A percentile compares a stretch with the other conserved stretches of the same genome.
Evolutionary conservation across 2,888 invertebrate species (phyloP).

Genomic region (Andricus quercusramuli): DNA sequence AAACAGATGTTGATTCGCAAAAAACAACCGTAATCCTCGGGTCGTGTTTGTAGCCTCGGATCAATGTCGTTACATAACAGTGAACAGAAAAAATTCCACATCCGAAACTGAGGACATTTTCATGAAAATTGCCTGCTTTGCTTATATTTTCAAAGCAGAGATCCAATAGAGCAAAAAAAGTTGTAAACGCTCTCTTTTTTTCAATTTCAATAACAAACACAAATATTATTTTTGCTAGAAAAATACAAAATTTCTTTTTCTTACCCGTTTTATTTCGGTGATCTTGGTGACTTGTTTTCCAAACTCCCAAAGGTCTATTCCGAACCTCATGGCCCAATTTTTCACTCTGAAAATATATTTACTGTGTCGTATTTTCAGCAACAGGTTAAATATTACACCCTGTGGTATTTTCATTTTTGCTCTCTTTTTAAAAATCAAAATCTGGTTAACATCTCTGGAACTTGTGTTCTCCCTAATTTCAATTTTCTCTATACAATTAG

Average conservation of each 20-base stretch:
- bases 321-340: constrained; percentile 95
- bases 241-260: constrained; percentile 64
- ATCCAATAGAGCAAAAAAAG: background rate
- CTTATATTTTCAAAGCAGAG: constrained; percentile 6
- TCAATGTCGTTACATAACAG: constrained; percentile 42
- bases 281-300: constrained; percentile 92
- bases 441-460: background rate
- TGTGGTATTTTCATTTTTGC: background rate
- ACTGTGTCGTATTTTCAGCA: background rate
- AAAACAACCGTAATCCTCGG: constrained; percentile 36
- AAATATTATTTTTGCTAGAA: background rate
- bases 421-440: background rate
- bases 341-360: constrained; percentile 85
- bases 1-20: constrained; percentile 27
- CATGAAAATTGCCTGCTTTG: constrained; percentile 6
- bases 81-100: constrained; percentile 22
- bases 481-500: constrained; percentile 20
- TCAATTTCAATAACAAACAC: background rate
- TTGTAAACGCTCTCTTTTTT: background rate
- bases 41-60: constrained; percentile 32
- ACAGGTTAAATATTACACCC: background rate
- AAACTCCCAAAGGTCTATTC: constrained; percentile 94
- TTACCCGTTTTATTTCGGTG: constrained; percentile 92
- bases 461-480: background rate
- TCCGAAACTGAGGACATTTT: constrained; percentile 8